Base-by-base conservation (phyloP, 53 echinoderm and acorn worm genomes). In the Hippasteria phrygiana region DNA sequence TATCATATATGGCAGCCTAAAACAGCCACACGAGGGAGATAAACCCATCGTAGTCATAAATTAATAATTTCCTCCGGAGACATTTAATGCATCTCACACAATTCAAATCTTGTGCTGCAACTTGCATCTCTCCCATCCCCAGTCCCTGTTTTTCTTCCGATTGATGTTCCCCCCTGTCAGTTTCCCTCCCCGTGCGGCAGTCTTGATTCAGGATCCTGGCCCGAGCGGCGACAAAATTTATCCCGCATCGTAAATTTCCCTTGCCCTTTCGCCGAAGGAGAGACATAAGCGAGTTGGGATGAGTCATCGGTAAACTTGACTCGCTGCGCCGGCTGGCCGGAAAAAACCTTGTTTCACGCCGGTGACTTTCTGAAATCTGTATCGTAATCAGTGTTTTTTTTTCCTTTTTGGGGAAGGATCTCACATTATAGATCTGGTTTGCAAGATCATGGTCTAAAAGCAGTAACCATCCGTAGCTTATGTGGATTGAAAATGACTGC, bases 161-260 rank as follows among this genome's bases (percentile, higher is more conserved):
- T 66, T 64, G 38, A 82, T 82, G 66, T 66, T 64, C 40, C 45
- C 46, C 59, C 56, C 10, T n/a, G 55, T 38, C 59, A 9, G 26
- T 26, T 47, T 66, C 69, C 83, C 67, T 18, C 29, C 33, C 65
- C n/a, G 33, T 43, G 66, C 32, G 43, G 31, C 29, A 73, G 34
- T 83, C 83, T 66, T 67, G 26, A 66, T 67, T 46, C 43, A 41
- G 35, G 29, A 2, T 85, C 48, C 65, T 53, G 71, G 85, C 85
- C 83, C 16, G 71, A 35, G 3, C 55, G 71, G 71, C 84, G 85
- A 51, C 71, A 71, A 85, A 36, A 85, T 85, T 85, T 85, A 70
- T 85, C 85, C 48, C 71, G 85, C 85, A 85, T 85, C 85, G 35
- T 85, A 85, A 85, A 85, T 85, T 85, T 39, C 24, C 51, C 66